A percentile compares a stretch with the other conserved stretches of the same genome.
Evolutionary conservation across 2,797 vertebrate species (phyloP).

Genomic region (Artibeus lituratus): DNA sequence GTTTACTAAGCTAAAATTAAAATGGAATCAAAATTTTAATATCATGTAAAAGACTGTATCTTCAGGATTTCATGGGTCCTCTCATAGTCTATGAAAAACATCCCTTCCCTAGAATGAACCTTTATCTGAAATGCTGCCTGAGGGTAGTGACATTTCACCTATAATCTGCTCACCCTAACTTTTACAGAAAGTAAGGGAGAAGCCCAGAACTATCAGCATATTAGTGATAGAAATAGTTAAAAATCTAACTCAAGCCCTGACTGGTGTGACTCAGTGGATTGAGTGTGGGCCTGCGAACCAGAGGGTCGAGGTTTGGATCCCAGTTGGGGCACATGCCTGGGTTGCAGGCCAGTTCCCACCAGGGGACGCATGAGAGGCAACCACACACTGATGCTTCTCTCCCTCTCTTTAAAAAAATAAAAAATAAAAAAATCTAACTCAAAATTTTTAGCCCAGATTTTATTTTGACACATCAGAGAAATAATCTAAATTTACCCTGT

Average conservation of each 20-base stretch:
- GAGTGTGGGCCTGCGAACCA: too few species aligned
- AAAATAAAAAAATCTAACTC: background rate
- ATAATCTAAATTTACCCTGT: constrained; percentile 50
- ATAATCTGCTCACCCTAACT: background rate
- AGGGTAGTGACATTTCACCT: background rate
- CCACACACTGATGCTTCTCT: too few species aligned
- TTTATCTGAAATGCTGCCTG: background rate
- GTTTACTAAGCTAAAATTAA: background rate
- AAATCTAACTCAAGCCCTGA: background rate
- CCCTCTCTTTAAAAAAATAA: too few species aligned
- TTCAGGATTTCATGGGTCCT: background rate
- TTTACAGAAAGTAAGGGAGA: background rate
- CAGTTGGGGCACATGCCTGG: too few species aligned
- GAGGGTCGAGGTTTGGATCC: too few species aligned
- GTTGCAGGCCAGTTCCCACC: too few species aligned
- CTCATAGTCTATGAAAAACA: background rate
- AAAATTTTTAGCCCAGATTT: background rate
- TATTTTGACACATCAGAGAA: background rate
- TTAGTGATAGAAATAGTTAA: background rate
- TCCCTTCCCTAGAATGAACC: background rate
- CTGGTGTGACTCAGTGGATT: too few species aligned
- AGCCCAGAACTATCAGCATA: background rate
- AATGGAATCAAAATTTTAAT: background rate
- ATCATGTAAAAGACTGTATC: background rate
- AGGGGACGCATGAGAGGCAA: too few species aligned